Conservation (phyloP, 2,888 invertebrate species). For the Danaus chrysippus region DNA sequence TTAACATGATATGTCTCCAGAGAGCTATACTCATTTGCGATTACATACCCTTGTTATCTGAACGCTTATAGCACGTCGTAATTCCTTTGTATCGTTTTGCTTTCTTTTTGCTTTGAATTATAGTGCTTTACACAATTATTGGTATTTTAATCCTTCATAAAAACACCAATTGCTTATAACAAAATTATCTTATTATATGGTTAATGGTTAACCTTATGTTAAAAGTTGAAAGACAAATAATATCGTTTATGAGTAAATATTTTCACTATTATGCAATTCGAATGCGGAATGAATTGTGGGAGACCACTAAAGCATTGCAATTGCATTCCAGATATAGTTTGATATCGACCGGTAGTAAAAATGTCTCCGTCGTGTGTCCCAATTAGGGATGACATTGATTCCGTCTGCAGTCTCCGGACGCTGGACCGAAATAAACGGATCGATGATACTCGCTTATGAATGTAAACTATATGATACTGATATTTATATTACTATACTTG, state of each 20-base stretch:
- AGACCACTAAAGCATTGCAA: not conserved
- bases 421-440: conserved; percentile 53
- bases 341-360: conserved; percentile 55
- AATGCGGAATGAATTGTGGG: no score
- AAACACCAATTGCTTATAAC: no score
- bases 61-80: conserved; percentile 23
- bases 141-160: no score
- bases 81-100: conserved; percentile 13
- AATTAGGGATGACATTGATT: conserved; percentile 70
- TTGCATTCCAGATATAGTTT: conserved; percentile 23
- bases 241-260: no score
- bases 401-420: conserved; percentile 54
- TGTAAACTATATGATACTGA: conserved; percentile 28
- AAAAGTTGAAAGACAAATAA: no score
- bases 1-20: conserved; percentile 27
- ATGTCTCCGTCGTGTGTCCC: conserved; percentile 54
- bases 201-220: no score
- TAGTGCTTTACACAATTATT: no score
- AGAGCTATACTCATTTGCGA: conserved; percentile 33
- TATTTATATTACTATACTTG: conserved; percentile 13
- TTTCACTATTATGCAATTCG: no score
- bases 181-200: no score
- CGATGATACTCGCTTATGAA: conserved; percentile 30
- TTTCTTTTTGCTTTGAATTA: conserved; percentile 8
- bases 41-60: conserved; percentile 25